Conservation (phyloP, 2,113 vertebrate species). For the Phylloscopus trochiloides region DNA sequence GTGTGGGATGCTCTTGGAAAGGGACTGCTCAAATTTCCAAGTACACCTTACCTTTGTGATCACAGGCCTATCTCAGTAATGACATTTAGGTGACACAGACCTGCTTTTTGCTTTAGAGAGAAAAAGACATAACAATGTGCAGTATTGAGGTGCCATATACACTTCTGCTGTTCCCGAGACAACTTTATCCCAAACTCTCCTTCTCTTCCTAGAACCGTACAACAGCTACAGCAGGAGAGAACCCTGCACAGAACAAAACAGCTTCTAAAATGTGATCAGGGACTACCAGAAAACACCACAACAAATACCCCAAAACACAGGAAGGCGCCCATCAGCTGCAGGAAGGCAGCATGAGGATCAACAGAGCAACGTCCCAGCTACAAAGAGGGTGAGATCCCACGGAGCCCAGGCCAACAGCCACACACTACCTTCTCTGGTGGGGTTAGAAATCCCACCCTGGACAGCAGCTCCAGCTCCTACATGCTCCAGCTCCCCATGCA, state of each 20-base stretch:
- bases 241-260: neutral
- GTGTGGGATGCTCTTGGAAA: neutral
- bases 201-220: neutral
- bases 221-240: neutral
- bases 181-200: neutral
- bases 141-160: neutral
- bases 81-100: neutral
- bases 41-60: neutral
- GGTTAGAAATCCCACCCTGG: neutral
- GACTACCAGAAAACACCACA: neutral
- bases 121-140: neutral
- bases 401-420: neutral
- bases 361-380: neutral
- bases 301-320: neutral
- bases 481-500: neutral
- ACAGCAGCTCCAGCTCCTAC: neutral
- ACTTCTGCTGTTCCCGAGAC: neutral
- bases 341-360: neutral
- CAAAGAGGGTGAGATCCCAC: neutral
- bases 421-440: neutral
- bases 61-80: fast-evolving
- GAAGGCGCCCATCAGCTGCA: neutral
- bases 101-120: neutral
- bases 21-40: neutral
- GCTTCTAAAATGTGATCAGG: neutral